Percentiles rank a stretch among this genome's conserved stretches.
Evolutionary conservation across 1,140 invertebrate genomes (phyloP).

Genomic region (Liolophura sinensis): DNA sequence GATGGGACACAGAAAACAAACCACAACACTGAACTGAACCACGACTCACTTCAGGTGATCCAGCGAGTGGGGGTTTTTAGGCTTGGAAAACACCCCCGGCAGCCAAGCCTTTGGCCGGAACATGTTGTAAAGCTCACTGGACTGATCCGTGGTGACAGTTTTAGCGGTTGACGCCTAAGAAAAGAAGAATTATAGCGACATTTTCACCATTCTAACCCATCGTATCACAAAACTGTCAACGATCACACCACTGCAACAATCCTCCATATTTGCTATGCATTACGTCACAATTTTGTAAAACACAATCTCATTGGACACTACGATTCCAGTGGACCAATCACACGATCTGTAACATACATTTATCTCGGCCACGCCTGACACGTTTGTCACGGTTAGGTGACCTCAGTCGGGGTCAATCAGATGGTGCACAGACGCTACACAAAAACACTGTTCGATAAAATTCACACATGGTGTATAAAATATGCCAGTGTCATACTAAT

Average conservation of each 20-base stretch:
- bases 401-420: no score
- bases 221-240: neutral
- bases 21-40: constrained; percentile 1
- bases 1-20: neutral
- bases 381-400: no score
- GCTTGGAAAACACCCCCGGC: constrained; percentile 79
- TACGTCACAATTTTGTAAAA: neutral
- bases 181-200: neutral
- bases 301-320: no score
- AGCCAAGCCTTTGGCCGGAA: constrained; percentile 58
- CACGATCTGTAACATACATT: no score
- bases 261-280: neutral
- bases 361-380: no score
- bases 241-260: neutral
- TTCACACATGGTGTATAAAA: no score
- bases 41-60: constrained; percentile 87
- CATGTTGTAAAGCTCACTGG: constrained; percentile 15
- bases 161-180: neutral
- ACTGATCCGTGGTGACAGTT: neutral
- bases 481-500: no score
- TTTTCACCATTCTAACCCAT: neutral
- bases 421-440: no score
- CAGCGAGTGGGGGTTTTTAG: constrained; percentile 93
- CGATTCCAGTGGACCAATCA: no score
- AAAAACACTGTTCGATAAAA: no score